phyloP scores from a whole-genome alignment of 2,797 vertebrate genomes.

The Pteropus rufus region DNA sequence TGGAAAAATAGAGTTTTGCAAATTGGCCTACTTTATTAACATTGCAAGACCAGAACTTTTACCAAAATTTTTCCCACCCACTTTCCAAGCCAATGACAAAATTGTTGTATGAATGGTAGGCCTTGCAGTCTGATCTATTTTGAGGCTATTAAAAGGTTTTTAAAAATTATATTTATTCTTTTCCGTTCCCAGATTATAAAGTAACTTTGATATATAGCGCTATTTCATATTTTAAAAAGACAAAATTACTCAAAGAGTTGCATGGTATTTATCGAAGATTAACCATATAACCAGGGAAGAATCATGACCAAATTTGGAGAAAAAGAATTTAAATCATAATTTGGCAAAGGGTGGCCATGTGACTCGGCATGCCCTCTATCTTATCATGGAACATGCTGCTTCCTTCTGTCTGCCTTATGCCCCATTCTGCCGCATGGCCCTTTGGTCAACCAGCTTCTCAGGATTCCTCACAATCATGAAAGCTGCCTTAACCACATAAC shows the following conservation, averaged over 20 bases:
- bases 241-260: neutral
- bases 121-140: neutral
- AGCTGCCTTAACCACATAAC: neutral
- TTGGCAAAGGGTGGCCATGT: neutral
- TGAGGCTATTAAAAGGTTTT: neutral
- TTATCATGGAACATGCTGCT: fast-evolving
- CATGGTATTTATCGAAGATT: neutral
- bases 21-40: neutral
- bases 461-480: neutral
- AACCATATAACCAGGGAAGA: neutral
- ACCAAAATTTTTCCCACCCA: neutral
- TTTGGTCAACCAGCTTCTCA: neutral
- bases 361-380: neutral
- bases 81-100: neutral
- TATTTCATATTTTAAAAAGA: neutral
- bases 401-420: no score
- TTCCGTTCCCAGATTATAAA: neutral
- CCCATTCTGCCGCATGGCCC: neutral
- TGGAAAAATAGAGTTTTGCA: neutral
- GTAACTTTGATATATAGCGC: neutral
- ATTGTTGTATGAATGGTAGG: no score
- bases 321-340: no score
- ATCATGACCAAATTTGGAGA: neutral
- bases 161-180: neutral
- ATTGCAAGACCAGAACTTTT: neutral